Conservation (phyloP, 2,888 invertebrate species). For the Gastracanthus pulcherrimus region DNA sequence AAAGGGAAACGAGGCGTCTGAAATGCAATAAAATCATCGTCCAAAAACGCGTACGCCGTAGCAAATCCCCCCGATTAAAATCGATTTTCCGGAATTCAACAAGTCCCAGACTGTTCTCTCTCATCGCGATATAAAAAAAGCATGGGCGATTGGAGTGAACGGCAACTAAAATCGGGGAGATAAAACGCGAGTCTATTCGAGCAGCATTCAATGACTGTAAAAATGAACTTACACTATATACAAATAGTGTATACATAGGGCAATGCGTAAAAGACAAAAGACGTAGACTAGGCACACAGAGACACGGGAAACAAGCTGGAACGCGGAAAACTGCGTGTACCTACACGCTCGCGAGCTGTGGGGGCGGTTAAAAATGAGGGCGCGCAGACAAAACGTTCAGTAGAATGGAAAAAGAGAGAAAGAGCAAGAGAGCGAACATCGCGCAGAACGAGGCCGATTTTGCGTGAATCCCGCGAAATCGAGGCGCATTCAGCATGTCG, state of each 20-base stretch:
- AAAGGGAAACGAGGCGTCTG: not conserved
- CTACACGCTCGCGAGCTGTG: not conserved
- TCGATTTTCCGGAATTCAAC: slow-evolving; percentile 14
- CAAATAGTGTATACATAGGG: not conserved
- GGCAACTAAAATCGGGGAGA: too few species aligned
- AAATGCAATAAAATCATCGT: slow-evolving; percentile 14
- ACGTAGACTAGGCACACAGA: not conserved
- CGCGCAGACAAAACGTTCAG: not conserved
- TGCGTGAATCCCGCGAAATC: not conserved
- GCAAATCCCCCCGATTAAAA: slow-evolving; percentile 47
- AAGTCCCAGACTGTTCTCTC: not conserved
- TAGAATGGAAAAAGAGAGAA: not conserved
- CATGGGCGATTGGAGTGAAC: not conserved
- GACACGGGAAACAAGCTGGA: not conserved
- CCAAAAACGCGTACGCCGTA: slow-evolving; percentile 4
- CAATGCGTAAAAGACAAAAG: not conserved
- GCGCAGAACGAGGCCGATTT: not conserved
- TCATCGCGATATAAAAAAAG: not conserved
- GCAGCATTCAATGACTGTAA: too few species aligned
- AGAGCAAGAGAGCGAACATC: not conserved
- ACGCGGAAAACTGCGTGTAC: not conserved
- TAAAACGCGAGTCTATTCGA: not conserved
- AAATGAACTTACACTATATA: not conserved
- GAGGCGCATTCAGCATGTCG: not conserved
- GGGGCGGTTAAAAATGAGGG: not conserved